Evolutionary conservation across 2,113 vertebrate species (phyloP).

Genomic region (Dinomys branickii): DNA sequence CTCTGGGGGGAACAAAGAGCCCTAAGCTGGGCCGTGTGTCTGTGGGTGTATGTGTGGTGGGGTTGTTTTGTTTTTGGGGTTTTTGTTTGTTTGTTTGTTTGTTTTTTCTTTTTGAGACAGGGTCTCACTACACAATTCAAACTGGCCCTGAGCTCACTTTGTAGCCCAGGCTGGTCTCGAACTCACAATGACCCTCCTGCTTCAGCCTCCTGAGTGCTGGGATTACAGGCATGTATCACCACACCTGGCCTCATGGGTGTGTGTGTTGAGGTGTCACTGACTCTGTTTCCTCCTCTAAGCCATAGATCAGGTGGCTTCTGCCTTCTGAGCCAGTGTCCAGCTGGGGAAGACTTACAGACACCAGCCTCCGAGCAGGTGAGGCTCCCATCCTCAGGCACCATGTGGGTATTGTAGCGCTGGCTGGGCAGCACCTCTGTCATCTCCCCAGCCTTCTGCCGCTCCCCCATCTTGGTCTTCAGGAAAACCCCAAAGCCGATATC

Average conservation of each 20-base stretch:
- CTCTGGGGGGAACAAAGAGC: not conserved
- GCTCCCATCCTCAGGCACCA: slow-evolving; percentile 95
- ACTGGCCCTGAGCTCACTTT: no score
- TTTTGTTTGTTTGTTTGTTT: no score
- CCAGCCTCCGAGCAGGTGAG: slow-evolving; percentile 92
- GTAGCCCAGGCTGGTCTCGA: no score
- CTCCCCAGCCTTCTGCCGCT: slow-evolving; percentile 90
- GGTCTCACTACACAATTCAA: no score
- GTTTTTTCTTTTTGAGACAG: no score
- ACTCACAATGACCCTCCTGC: no score
- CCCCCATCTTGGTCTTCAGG: slow-evolving; percentile 91
- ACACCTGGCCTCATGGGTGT: not conserved
- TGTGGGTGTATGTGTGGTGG: not conserved
- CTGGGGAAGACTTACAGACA: slow-evolving; percentile 90
- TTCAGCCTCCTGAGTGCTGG: no score
- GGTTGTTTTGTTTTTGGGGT: no score
- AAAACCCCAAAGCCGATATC: slow-evolving; percentile 96
- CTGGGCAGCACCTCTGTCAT: slow-evolving; percentile 91
- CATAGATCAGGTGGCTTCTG: not conserved
- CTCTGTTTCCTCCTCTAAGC: not conserved
- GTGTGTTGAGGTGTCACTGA: not conserved
- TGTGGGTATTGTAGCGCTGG: slow-evolving; percentile 95
- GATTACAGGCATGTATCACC: no score
- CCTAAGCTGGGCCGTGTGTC: not conserved
- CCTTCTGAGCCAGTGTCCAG: not conserved